Evolutionary conservation across 2,113 vertebrate species (phyloP), one percentile per base, ranked within the genome.

Genomic region (Oncorhynchus nerka): DNA sequence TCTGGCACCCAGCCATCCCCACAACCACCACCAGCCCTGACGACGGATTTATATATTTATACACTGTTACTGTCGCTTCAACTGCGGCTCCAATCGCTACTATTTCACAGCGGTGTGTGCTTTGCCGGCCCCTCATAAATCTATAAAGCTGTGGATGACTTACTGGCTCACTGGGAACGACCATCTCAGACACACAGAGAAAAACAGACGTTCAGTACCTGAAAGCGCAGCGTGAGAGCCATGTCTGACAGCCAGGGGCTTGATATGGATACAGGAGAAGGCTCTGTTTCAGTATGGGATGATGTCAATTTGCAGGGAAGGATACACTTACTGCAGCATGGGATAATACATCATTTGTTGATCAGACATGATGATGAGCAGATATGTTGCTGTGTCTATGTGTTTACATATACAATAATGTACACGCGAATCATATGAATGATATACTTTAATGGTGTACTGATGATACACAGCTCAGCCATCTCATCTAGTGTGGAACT

Each of bases 141-240:
- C 76, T 34, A 61, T 30, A 68, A 78, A 73, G 26, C 82, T 76
- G 81, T 79, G 82, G 83, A 85, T 34, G 51, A 15, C 48, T 34
- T 28, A 15, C 26, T 3, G 32, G 30, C 26, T 39, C 55, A 20
- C 28, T 30, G 45, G 7, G 11, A 73, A 45, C 13, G 49, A 59
- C 32, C 49, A 5, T 59, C 70, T 45, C 45, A 30, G 34, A 8
- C n/a, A n/a, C 26, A 86, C 81, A 82, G 11, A 83, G 32, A 85
- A 87, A 85, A 90, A 89, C 78, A 85, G 80, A 84, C 26, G 8
- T 15, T 67, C 71, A 48, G 65, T 15, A 69, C 79, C 75, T 73
- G 0, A 20, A 68, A 67, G 66, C 48, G 9, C 39, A 45, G 39
- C 9, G 9, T 45, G 49, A 70, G 51, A 1, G 71, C 67, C 1